Percentiles rank a stretch among this genome's conserved stretches.
These are phyloP conservation scores for Acrocephalus arundinaceus DNA, from an alignment of 2,113 vertebrate species.

Conservation along the genomic window DNA sequence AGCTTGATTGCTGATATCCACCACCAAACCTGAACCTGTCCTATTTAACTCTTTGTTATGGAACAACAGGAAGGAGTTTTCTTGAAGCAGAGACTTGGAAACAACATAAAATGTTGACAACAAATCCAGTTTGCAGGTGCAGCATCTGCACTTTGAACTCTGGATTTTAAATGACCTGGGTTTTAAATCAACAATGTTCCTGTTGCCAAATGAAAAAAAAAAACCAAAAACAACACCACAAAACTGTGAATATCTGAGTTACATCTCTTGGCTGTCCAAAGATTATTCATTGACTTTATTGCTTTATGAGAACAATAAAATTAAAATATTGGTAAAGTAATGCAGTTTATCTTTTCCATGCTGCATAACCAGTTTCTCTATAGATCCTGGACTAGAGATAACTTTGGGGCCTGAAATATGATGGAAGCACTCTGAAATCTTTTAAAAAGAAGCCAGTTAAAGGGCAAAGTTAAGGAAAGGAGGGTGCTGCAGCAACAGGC, in stretches of 20 bases:
- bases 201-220: neutral
- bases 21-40: neutral
- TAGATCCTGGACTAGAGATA: neutral
- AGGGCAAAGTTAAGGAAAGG: neutral
- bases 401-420: neutral
- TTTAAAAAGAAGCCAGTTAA: neutral
- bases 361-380: neutral
- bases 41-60: neutral
- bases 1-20: neutral
- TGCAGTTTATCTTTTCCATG: neutral
- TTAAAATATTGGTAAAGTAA: neutral
- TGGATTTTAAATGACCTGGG: neutral
- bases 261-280: neutral
- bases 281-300: neutral
- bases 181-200: neutral
- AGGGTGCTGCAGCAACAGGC: neutral
- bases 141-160: constrained; percentile 35
- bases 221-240: neutral
- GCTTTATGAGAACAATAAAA: neutral
- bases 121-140: neutral
- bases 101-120: neutral
- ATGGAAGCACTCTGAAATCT: neutral
- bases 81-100: neutral
- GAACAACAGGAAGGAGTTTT: neutral
- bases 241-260: neutral